Evolutionary conservation across 53 echinoderm and acorn worm species (phyloP), one percentile per base, ranked within the genome.

Genomic region (Holothuria scabra): DNA sequence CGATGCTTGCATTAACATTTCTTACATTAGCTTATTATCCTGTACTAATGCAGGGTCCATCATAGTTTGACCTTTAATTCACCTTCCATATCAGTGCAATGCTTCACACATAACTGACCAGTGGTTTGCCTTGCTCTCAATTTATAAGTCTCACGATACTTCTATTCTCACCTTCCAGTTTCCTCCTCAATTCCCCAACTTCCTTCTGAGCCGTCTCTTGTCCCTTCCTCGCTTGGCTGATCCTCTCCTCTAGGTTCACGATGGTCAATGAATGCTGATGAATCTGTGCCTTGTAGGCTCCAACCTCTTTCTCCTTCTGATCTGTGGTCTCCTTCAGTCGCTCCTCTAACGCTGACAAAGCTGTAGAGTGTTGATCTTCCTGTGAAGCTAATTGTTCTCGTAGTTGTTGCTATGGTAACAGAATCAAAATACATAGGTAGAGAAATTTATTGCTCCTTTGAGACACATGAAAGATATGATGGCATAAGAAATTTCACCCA

Each of bases 201-300:
- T 94, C 86, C 56, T 86, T 84, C 86, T 88, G 85, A 32, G 88
- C 66, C 12, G 66, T 55, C 28, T 92, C 85, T 46, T 86, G 59
- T 46, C 67, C 94, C 59, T 88, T 85, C 63, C 62, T 84, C 5
- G 85, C 49, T 80, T 90, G 90, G 55, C 66, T 80, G 13, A 86
- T 28, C 74, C 79, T 80, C 57, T 94, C 92, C 83, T 97, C 97
- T 65, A 92, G 55, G 74, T 83, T 57, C 49, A 90, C 87, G 55
- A 92, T 92, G 62, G 92, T 97, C 74, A 97, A 83, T 0, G 90
- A 65, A 30, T 97, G 94, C 85, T 97, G 97, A 11, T 85, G 89
- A 59, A 92, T 60, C 92, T 94, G 92, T 65, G 92, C 97, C 80
- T 90, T 88, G 82, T 88, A 86, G 20, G 90, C 90, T 0, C 65